Base-by-base conservation (phyloP, 2,113 vertebrate species). In the Lichenostomus cassidix region DNA sequence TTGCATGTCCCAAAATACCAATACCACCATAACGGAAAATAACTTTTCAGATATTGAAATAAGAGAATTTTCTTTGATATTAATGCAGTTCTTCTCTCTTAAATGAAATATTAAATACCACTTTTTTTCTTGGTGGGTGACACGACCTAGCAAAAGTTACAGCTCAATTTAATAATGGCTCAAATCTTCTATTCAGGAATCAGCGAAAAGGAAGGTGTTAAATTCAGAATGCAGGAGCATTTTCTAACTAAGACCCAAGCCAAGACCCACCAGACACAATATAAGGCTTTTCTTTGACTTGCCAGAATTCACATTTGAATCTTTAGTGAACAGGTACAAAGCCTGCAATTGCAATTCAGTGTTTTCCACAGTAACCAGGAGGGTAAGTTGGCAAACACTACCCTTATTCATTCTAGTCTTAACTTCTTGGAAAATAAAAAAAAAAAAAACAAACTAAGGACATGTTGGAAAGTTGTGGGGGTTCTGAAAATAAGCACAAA, bases 231-330 rank as follows among this genome's bases (percentile, higher is more conserved):
- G 39, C 44, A 90, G 46, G 27, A 52, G 47, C n/a, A 39, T 79
- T 83, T 77, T 69, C 49, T 85, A 68, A 39, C 65, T 73, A 62
- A 89, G 42, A 55, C 53, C 65, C 73, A 91, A 95, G 82, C 46
- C 63, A 91, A 79, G 70, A 91, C 74, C 44, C 78, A 88, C 46
- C 59, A 92, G 89, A 94, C 59, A 93, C 78, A 90, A 49, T 15
- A 87, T 0, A 1, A 90, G 79, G 25, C 73, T 80, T 93, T 91
- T 39, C 53, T 85, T 42, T 67, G 63, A 80, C 86, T 65, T 93
- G 68, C 27, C 83, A 89, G 47, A 90, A 69, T 46, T 96, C 79
- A 80, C 50, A 39, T 62, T 49, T 42, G 29, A 86, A 67, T 67
- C 79, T 80, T 83, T 59, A 65, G 50, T 47, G 71, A 92, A 83